Percentiles rank a stretch among this genome's conserved stretches.
Evolutionary conservation across 2,113 vertebrate species (phyloP).

Genomic region (Salvelinus sp.): DNA sequence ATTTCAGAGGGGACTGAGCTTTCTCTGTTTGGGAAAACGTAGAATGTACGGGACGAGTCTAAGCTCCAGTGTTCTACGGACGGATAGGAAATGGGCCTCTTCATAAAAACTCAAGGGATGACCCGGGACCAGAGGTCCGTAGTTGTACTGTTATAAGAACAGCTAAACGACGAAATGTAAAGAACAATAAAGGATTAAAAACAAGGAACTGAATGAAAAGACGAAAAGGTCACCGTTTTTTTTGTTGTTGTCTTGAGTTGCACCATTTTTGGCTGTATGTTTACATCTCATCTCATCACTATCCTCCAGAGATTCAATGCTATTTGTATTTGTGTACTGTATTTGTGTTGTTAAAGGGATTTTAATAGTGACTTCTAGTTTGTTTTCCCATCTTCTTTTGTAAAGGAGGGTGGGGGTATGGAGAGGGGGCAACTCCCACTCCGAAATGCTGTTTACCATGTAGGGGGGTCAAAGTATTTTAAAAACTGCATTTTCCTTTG

Average conservation of each 20-base stretch:
- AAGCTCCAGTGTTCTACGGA: too few species aligned
- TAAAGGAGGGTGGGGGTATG: constrained; percentile 69
- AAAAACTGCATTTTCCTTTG: constrained; percentile 72
- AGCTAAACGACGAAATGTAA: constrained; percentile 16
- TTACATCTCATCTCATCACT: constrained; percentile 86
- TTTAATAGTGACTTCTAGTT: constrained; percentile 84
- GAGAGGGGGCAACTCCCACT: constrained; percentile 64
- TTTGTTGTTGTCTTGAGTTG: constrained; percentile 76
- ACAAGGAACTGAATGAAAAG: constrained; percentile 27
- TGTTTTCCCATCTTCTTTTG: constrained; percentile 42
- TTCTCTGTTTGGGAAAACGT: too few species aligned
- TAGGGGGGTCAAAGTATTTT: constrained; percentile 66
- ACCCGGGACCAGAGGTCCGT: constrained; percentile 22
- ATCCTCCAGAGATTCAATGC: constrained; percentile 82
- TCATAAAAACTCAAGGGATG: constrained; percentile 28
- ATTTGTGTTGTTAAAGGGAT: constrained; percentile 94
- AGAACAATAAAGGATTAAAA: constrained; percentile 16
- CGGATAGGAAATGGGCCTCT: constrained; percentile 16
- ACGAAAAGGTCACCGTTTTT: constrained; percentile 54
- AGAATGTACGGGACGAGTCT: too few species aligned
- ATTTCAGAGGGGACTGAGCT: too few species aligned
- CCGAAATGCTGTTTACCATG: constrained; percentile 82
- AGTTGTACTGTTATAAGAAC: constrained; percentile 38
- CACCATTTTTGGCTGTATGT: constrained; percentile 86
- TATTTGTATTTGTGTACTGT: constrained; percentile 85